Conservation (phyloP, 2,113 vertebrate species). For the Anhinga rufa region DNA sequence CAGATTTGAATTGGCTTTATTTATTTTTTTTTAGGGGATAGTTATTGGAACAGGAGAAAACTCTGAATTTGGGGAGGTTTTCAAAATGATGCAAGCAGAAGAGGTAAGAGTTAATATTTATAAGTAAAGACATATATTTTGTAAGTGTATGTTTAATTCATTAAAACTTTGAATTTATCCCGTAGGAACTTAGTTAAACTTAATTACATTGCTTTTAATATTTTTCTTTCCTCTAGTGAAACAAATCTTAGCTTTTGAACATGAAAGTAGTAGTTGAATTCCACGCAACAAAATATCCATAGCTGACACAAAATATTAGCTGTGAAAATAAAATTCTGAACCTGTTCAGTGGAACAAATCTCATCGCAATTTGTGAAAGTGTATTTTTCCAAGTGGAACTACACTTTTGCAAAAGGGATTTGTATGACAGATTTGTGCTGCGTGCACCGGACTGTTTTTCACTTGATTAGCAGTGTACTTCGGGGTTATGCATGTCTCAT, state of each 20-base stretch:
- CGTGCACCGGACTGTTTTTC: not conserved
- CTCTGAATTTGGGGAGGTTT: constrained; percentile 97
- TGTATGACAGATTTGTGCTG: not conserved
- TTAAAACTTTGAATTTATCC: not conserved
- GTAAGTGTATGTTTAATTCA: not conserved
- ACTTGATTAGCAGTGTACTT: not conserved
- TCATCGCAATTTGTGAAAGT: not conserved
- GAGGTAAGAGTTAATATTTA: constrained; percentile 81
- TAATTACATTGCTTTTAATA: not conserved
- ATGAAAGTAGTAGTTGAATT: not conserved
- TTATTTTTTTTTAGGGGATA: constrained; percentile 80
- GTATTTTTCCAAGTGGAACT: not conserved
- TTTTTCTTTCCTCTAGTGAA: not conserved
- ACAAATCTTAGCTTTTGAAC: not conserved
- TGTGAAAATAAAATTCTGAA: not conserved
- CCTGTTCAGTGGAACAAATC: not conserved
- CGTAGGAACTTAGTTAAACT: not conserved
- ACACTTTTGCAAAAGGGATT: not conserved
- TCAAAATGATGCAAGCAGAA: constrained; percentile 99
- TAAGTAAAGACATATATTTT: not conserved
- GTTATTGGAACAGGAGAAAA: constrained; percentile 98
- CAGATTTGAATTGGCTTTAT: not conserved
- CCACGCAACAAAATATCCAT: not conserved
- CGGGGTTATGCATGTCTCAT: not conserved
- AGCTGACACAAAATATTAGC: not conserved